These are phyloP conservation scores for Gouania willdenowi DNA, from an alignment of 2,797 vertebrate species.

Conservation along the genomic window DNA sequence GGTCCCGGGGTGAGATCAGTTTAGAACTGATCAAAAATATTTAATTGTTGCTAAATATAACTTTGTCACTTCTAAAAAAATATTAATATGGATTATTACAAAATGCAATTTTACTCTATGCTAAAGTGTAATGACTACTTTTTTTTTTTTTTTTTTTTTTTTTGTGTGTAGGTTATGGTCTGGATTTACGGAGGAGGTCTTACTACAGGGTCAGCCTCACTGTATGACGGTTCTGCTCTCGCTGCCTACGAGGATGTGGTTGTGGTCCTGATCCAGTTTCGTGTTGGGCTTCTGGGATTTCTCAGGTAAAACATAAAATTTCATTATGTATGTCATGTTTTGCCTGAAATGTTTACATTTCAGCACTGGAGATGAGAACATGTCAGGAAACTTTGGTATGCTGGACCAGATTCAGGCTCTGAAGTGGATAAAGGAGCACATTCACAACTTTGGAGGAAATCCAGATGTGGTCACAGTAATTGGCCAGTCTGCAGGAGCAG, in stretches of 20 bases:
- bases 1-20: no score
- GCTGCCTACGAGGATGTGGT: slow-evolving; percentile 77
- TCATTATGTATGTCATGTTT: no score
- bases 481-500: slow-evolving; percentile 77
- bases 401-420: slow-evolving; percentile 75
- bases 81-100: no score
- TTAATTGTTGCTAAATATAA: no score
- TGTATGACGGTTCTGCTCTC: slow-evolving; percentile 71
- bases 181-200: slow-evolving; percentile 81
- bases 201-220: slow-evolving; percentile 42
- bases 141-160: no score
- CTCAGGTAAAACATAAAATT: slow-evolving; percentile 79
- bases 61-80: no score
- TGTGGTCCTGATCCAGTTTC: slow-evolving; percentile 80
- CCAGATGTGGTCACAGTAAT: slow-evolving; percentile 72
- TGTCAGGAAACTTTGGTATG: slow-evolving; percentile 71
- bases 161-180: slow-evolving; percentile 79
- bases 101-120: no score
- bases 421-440: slow-evolving; percentile 75
- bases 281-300: slow-evolving; percentile 79
- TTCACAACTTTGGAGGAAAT: slow-evolving; percentile 75
- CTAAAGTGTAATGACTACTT: no score
- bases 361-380: slow-evolving; percentile 71
- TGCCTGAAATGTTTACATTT: no score
- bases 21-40: no score